Evolutionary conservation across 2,888 invertebrate genomes (phyloP).

Genomic region (Andrena minutula): DNA sequence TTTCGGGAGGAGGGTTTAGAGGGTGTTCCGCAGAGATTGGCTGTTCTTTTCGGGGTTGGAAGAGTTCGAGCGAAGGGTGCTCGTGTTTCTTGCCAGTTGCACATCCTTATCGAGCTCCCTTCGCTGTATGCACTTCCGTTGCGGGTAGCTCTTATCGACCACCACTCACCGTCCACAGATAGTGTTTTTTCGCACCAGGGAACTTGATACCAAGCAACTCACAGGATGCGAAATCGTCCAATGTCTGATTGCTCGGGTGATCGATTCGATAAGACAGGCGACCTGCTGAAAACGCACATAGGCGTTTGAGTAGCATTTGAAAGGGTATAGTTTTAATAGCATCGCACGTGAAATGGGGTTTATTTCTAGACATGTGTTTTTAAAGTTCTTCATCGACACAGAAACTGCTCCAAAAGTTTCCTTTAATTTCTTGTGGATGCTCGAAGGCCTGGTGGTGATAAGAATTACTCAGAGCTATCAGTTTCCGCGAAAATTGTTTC

Average conservation of each 20-base stretch:
- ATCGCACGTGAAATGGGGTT: too few species aligned
- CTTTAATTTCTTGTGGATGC: not conserved
- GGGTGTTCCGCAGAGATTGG: not conserved
- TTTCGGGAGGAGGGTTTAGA: not conserved
- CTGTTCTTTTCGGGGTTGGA: not conserved
- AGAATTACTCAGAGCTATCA: slow-evolving; percentile 7
- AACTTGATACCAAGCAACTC: not conserved
- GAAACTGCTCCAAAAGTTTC: not conserved
- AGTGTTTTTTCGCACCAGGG: not conserved
- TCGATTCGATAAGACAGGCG: not conserved
- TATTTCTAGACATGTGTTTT: not conserved
- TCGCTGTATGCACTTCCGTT: slow-evolving; percentile 31
- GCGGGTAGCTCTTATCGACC: slow-evolving; percentile 42
- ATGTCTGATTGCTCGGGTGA: not conserved
- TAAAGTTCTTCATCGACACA: not conserved
- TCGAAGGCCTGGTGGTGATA: not conserved
- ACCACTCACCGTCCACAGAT: not conserved
- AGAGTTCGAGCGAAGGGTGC: slow-evolving; percentile 30
- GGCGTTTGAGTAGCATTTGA: not conserved
- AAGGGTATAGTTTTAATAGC: not conserved
- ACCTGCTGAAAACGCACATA: not conserved
- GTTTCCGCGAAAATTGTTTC: slow-evolving; percentile 5
- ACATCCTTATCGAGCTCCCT: slow-evolving; percentile 14
- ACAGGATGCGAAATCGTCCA: not conserved
- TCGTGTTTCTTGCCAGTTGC: slow-evolving; percentile 38